Evolutionary conservation across 2,113 vertebrate species (phyloP).

Genomic region (Tretioscincus oriximinensis): DNA sequence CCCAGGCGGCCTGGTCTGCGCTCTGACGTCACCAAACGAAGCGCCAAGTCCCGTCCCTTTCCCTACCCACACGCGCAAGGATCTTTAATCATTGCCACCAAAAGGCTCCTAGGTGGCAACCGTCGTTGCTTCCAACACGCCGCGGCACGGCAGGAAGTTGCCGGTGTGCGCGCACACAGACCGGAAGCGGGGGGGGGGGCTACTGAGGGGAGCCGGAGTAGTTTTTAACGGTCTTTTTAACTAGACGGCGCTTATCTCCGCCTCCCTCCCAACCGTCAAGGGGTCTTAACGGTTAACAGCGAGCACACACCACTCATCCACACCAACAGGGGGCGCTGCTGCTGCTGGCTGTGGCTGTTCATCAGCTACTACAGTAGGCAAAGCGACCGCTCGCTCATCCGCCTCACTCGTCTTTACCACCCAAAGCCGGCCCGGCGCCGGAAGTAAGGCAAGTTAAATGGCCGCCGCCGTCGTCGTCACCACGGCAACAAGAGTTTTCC

Average conservation of each 20-base stretch:
- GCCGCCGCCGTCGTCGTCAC: not conserved
- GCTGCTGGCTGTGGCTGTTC: too few species aligned
- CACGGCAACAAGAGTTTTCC: not conserved
- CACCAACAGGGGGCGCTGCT: too few species aligned
- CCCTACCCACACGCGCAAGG: not conserved
- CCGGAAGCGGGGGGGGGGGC: slow-evolving; percentile 47
- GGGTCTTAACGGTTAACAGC: too few species aligned
- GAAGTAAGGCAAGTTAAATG: too few species aligned
- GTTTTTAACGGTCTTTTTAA: not conserved
- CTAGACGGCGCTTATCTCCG: too few species aligned
- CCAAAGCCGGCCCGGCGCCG: not conserved
- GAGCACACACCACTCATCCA: too few species aligned
- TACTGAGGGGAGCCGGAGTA: not conserved
- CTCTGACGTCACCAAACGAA: not conserved
- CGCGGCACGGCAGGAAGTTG: not conserved
- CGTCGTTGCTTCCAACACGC: not conserved
- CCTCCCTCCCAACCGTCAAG: too few species aligned
- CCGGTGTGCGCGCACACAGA: not conserved
- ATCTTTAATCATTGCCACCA: not conserved
- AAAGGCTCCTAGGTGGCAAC: not conserved
- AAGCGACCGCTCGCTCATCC: too few species aligned
- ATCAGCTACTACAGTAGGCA: too few species aligned
- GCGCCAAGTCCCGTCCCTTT: not conserved
- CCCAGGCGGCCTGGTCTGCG: not conserved
- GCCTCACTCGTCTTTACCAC: not conserved